phyloP scores from a whole-genome alignment of 2,888 invertebrate species.

The Ennomos erosarius region DNA sequence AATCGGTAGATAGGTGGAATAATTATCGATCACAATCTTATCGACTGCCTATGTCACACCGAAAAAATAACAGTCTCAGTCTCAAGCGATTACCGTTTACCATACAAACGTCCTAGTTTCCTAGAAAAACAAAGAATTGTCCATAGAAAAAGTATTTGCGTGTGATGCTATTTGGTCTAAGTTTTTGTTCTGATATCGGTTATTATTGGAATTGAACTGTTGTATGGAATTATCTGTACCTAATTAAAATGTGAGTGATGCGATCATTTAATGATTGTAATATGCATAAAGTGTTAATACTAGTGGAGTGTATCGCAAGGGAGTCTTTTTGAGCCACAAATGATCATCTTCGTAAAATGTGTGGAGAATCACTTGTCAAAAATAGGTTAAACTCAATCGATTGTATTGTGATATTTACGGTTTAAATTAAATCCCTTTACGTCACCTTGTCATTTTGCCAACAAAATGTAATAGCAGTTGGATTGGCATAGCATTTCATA shows the following conservation, averaged over 20 bases:
- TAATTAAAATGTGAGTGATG: background rate
- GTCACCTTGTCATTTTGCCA: no score
- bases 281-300: background rate
- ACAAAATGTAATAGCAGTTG: no score
- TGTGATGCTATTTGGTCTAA: background rate
- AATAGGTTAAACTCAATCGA: no score
- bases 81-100: slow-evolving; percentile 32
- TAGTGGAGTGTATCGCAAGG: background rate
- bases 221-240: no score
- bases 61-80: slow-evolving; percentile 46
- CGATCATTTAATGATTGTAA: background rate
- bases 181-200: background rate
- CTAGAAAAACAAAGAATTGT: slow-evolving; percentile 2
- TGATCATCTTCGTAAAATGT: no score
- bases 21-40: slow-evolving; percentile 54
- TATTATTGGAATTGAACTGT: no score
- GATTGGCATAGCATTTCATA: no score
- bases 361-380: no score
- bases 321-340: background rate
- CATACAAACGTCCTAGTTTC: slow-evolving; percentile 23
- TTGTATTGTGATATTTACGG: no score
- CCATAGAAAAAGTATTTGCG: background rate
- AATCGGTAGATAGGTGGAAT: slow-evolving; percentile 47
- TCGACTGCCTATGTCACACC: slow-evolving; percentile 44
- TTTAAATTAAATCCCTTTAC: no score